Evolutionary conservation across 2,888 invertebrate genomes (phyloP).

Genomic region (Ochropleura plecta): DNA sequence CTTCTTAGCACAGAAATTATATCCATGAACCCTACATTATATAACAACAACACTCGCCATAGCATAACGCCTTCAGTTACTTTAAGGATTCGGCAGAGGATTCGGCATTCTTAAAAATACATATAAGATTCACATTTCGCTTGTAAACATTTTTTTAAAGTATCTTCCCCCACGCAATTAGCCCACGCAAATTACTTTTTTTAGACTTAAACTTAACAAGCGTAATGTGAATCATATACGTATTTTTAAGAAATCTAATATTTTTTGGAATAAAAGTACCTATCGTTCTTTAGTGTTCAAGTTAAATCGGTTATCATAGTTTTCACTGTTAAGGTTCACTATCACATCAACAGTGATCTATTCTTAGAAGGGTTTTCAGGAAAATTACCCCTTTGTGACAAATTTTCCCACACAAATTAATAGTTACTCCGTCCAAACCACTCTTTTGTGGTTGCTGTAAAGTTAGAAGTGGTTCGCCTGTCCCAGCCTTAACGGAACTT

Average conservation of each 20-base stretch:
- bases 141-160: too few species aligned
- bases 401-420: conserved; percentile 40
- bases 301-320: background rate
- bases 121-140: too few species aligned
- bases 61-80: background rate
- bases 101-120: too few species aligned
- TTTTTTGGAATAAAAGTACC: too few species aligned
- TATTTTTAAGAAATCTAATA: too few species aligned
- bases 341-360: background rate
- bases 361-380: background rate
- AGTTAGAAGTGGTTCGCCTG: conserved; percentile 36
- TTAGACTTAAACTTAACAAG: background rate
- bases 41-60: background rate
- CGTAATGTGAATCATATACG: too few species aligned
- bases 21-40: background rate
- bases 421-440: conserved; percentile 22
- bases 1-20: background rate
- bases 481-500: conserved; percentile 35
- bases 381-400: conserved; percentile 5
- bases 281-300: background rate
- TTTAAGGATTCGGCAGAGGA: background rate
- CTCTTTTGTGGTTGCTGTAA: conserved; percentile 24
- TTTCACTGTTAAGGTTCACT: background rate
- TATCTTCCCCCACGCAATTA: too few species aligned
- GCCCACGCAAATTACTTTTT: too few species aligned